These are phyloP conservation scores for Diorhabda elongata DNA, from an alignment of 1,140 invertebrate genomes.

Conservation along the genomic window DNA sequence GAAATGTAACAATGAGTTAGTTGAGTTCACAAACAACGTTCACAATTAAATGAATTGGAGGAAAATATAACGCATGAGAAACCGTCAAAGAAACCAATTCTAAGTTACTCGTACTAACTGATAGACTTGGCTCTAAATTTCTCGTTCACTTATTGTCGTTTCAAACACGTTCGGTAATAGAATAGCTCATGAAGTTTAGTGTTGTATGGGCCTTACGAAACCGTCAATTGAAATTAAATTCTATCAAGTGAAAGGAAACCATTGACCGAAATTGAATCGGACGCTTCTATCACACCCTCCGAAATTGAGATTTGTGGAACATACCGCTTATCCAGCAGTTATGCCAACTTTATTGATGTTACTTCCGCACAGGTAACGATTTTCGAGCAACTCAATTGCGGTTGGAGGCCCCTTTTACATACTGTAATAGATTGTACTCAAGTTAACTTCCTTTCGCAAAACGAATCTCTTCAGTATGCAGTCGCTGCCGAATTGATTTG, in stretches of 20 bases:
- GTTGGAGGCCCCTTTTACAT: neutral
- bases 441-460: neutral
- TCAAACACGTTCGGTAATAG: neutral
- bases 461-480: neutral
- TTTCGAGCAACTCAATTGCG: neutral
- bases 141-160: too few relatives aligned
- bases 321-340: neutral
- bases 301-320: neutral
- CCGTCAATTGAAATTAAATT: slow-evolving; percentile 2
- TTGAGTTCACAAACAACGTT: too few relatives aligned
- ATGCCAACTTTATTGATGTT: neutral
- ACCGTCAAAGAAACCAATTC: too few relatives aligned
- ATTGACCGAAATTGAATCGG: neutral
- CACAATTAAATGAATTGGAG: too few relatives aligned
- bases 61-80: too few relatives aligned
- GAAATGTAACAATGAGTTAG: too few relatives aligned
- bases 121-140: too few relatives aligned
- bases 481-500: neutral
- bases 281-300: neutral
- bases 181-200: slow-evolving; percentile 1
- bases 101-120: too few relatives aligned
- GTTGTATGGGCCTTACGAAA: neutral
- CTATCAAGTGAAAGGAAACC: neutral
- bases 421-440: neutral
- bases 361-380: neutral